Base-by-base conservation (phyloP, 2,888 invertebrate species). In the Ormyrus nitidulus region DNA sequence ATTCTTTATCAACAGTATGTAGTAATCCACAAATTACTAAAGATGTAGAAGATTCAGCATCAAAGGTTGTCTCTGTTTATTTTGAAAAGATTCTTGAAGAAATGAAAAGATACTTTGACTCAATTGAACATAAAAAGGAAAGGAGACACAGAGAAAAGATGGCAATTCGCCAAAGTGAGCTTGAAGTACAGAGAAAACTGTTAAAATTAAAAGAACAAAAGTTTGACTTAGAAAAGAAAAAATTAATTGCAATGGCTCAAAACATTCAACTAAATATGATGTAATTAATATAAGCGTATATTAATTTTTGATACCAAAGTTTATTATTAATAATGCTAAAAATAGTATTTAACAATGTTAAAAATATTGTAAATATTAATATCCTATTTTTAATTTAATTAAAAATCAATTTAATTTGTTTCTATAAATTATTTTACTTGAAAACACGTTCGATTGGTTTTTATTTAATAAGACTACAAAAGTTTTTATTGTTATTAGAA, bases 181-280 rank as follows among this genome's bases (percentile, higher is more conserved):
- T 88, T n/a, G 85, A 88, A 5, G 61, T 88, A 8, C 84, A 86
- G 58, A 84, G 81, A 13, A 87, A 81, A 64, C 65, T 88, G 13
- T 82, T 88, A 9, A 85, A 85, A 59, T 9, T 88, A 44, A 86
- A 88, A 70, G 88, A 88, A 71, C 85, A 85, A 13, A 86, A 88
- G 69, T 76, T 88, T 66, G 85, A 86, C 56, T 53, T 87, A 54
- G 82, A 85, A 61, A 87, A 85, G 66, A 81, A 73, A 56, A 84
- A 86, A 76, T 83, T 87, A 9, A 71, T 85, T 5, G 85, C 86
- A 6, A 84, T 86, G 1, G 85, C 85, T 4, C 85, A 80, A 19
- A 62, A 58, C 61, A 49, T 80, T 44, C 54, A 75, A 19, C n/a
- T 72, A 6, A 66, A 34, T 46, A 54, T 72, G 2, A 34, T 62